A percentile compares a stretch with the other conserved stretches of the same genome.
These are phyloP conservation scores for Stigmatopora argus DNA, from an alignment of 2,113 vertebrate species.

Conservation along the genomic window DNA sequence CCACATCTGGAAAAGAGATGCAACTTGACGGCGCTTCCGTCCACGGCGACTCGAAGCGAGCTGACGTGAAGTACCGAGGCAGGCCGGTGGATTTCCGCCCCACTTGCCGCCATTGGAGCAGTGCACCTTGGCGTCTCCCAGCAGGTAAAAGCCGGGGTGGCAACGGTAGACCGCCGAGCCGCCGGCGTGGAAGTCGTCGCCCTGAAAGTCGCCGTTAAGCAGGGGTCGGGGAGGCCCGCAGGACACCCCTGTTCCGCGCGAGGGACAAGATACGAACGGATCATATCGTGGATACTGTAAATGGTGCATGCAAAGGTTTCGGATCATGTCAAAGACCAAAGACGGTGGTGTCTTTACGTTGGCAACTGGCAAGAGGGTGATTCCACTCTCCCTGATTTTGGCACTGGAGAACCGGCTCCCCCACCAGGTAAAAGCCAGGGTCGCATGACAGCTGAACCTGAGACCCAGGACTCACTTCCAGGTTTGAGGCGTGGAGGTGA, in stretches of 20 bases:
- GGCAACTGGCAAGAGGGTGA: conserved; percentile 83
- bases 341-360: conserved; percentile 69
- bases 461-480: conserved; percentile 80
- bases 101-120: conserved; percentile 87
- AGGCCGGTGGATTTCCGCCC: conserved; percentile 82
- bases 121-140: conserved; percentile 85
- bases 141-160: conserved; percentile 85
- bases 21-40: not conserved
- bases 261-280: not conserved
- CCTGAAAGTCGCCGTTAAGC: conserved; percentile 83
- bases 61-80: conserved; percentile 75
- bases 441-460: conserved; percentile 87
- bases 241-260: conserved; percentile 75
- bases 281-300: not conserved
- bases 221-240: conserved; percentile 82
- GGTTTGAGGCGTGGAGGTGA: conserved; percentile 75
- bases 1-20: conserved; percentile 75
- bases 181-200: conserved; percentile 81
- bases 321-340: no score
- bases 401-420: conserved; percentile 84
- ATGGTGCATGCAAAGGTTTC: not conserved
- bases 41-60: not conserved
- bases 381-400: conserved; percentile 92
- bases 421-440: conserved; percentile 89
- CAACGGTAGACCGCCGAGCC: conserved; percentile 86